A percentile compares a stretch with the other conserved stretches of the same genome.
Conservation (phyloP, 92 coral and sea anemone genomes). For the Parazoanthus swiftii region DNA sequence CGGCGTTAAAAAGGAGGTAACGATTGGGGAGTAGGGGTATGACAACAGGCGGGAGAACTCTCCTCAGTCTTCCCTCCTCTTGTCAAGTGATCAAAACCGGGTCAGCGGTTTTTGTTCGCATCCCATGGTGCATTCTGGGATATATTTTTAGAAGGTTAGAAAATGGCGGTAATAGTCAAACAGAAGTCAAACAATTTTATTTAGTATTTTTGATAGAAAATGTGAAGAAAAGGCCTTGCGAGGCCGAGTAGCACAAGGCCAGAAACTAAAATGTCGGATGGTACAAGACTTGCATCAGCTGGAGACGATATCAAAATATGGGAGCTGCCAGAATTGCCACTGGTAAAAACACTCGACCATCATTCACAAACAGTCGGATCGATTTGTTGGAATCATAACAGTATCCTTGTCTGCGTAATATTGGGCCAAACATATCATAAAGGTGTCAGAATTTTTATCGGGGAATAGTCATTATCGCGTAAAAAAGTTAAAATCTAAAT, state of each 20-base stretch:
- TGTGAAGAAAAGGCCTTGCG: constrained; percentile 6
- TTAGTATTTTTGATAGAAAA: constrained; percentile 15
- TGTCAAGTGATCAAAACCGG: neutral
- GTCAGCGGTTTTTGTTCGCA: constrained; percentile 14
- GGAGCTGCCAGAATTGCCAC: constrained; percentile 80
- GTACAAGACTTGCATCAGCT: constrained; percentile 81
- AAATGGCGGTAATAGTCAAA: constrained; percentile 41
- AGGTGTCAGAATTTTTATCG: neutral
- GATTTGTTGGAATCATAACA: constrained; percentile 91
- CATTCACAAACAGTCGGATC: constrained; percentile 89
- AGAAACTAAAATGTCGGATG: constrained; percentile 73
- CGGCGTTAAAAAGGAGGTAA: too few species aligned
- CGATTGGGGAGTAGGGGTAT: too few species aligned
- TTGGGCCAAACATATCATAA: neutral
- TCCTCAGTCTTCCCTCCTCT: too few species aligned
- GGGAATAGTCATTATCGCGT: neutral
- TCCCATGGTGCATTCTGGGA: constrained; percentile 20
- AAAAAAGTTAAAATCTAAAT: neutral
- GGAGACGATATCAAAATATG: constrained; percentile 94
- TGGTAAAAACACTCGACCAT: constrained; percentile 67
- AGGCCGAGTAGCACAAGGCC: constrained; percentile 24
- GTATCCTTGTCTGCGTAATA: constrained; percentile 72
- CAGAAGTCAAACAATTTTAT: neutral
- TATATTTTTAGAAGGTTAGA: constrained; percentile 5
- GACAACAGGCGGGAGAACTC: too few species aligned